Evolutionary conservation across 2,113 vertebrate species (phyloP), one percentile per base, ranked within the genome.

Genomic region (Daboia siamensis): DNA sequence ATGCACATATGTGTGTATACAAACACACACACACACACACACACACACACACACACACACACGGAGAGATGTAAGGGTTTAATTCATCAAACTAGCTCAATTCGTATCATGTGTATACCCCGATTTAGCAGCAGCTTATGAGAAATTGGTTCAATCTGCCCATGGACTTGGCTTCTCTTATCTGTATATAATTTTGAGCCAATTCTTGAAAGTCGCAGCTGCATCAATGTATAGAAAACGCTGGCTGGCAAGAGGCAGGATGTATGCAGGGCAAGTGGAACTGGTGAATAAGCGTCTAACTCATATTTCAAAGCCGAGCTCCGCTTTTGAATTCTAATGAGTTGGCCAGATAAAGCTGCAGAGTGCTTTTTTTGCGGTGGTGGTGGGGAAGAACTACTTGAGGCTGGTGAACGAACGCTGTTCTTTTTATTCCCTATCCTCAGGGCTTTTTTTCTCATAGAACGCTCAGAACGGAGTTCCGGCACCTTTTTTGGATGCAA

Each of bases 401-500:
- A 1, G 7, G 39, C 39, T 13, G 44, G 88, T 56, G 13, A 1
- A 0, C 17, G 7, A 1, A 0, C 17, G 7, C 44, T 12, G 1
- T 29, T 56, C 33, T 84, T 29, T 85, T 91, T 46, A 26, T 15
- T 57, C 52, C 13, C 10, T 44, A n/a, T n/a, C n/a, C n/a, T n/a
- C n/a, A n/a, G n/a, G n/a, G n/a, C n/a, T n/a, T n/a, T n/a, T n/a
- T n/a, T n/a, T n/a, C n/a, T n/a, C n/a, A n/a, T n/a, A n/a, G n/a
- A n/a, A n/a, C n/a, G n/a, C n/a, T n/a, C n/a, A n/a, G n/a, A n/a
- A n/a, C n/a, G n/a, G n/a, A n/a, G n/a, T n/a, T n/a, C n/a, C n/a
- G n/a, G n/a, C n/a, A n/a, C n/a, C n/a, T n/a, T n/a, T n/a, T n/a
- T n/a, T n/a, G n/a, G n/a, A n/a, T n/a, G n/a, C n/a, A n/a, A n/a